Base-by-base conservation (phyloP, 2,888 invertebrate species). In the Drosophila neutralis region DNA sequence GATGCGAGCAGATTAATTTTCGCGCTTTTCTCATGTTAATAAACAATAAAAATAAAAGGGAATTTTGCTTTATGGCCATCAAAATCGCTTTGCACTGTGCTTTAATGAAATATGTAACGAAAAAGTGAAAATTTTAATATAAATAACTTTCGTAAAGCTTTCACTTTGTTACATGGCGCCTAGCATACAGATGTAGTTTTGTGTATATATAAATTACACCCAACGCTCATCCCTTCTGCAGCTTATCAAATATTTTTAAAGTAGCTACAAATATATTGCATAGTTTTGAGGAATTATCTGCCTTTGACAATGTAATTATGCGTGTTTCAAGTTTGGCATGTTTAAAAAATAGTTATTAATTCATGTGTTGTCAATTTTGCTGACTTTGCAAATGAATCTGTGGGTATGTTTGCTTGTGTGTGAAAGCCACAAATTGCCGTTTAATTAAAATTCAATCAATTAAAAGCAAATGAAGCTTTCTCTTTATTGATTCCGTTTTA, bases 91-190 rank as follows among this genome's bases (percentile, higher is more conserved):
- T 67, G 74, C 52, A 29, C 45, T 53, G 69, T 52, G 70, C 59
- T 11, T 27, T 70, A 61, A 61, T 76, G 69, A 76, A 78, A 69
- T 66, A 67, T 84, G 62, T 52, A 60, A 29, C 52, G 52, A 76
- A 81, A 84, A 89, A 77, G 76, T 79, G 70, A 62, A 76, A 77
- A 69, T 86, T 86, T 84, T 86, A 84, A 84, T 84, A 88, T 81
- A 83, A 84, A 88, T 88, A 73, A 78, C 83, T 84, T 69, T 24
- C 57, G 60, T 42, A 6, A 54, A 53, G 76, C 75, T 78, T 73
- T 76, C 74, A 78, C 76, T 76, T 76, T 76, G 78, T 61, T 40
- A 53, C 1, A 35, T 33, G 27, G 11, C 6, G 2, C 21, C 45
- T 24, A 45, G 45, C 45, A 24, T 24, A 45, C 36, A 36, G 13